Evolutionary conservation across 2,888 invertebrate genomes (phyloP), one percentile per base, ranked within the genome.

Genomic region (Crocallis elinguaria): DNA sequence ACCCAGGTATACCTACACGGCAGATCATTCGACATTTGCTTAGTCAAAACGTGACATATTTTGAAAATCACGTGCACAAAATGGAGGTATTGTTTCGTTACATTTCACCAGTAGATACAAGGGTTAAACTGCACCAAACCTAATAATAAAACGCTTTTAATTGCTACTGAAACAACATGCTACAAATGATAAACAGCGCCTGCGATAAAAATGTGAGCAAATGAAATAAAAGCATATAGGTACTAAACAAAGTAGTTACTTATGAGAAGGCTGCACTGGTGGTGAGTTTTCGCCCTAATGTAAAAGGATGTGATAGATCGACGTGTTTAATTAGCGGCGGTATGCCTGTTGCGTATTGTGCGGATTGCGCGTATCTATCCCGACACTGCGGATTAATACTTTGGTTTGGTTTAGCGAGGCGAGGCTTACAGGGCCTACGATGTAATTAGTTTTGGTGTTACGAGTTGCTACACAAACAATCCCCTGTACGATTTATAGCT

Each of bases 381-480:
- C 57, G 60, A 57, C 60, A 61, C 56, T 62, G 66, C 60, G 70
- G 70, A 75, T 77, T 75, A 73, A 74, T 71, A 67, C 62, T 51
- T 57, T 62, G 64, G 70, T 69, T 71, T 67, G 71, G 71, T 69
- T 73, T 67, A 67, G 71, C 68, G 66, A 61, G 53, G 66, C 61
- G 69, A 51, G 69, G 76, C 75, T 79, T 77, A 77, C 67, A 59
- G 57, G 64, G 71, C 70, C 73, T 77, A 71, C 60, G 64, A 60
- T 68, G 70, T 76, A 77, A 79, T 79, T 79, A 77, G 73, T 75
- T 76, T 75, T 59, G 60, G 69, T 64, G 66, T 62, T 62, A 67
- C 73, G 66, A 66, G 66, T 66, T 62, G 60, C 60, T 63, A 64
- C 60, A 63, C 55, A 65, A 67, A 67, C 66, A 66, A 65, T 64